Conservation (phyloP, 2,888 invertebrate genomes). For the Odontocerum albicorne region DNA sequence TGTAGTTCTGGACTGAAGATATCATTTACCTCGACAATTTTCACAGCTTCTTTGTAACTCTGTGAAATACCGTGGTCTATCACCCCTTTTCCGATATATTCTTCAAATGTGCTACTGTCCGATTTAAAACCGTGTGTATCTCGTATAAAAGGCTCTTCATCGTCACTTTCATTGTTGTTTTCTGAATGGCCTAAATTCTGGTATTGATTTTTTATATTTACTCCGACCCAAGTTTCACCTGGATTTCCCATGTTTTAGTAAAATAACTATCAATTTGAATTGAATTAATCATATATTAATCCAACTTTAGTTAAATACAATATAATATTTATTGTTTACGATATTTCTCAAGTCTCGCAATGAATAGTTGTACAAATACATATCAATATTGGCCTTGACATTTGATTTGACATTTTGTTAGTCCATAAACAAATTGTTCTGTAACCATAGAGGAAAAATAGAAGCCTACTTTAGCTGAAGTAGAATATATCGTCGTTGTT, state of each 20-base stretch:
- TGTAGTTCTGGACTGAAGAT: constrained; percentile 2
- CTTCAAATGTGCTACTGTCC: constrained; percentile 10
- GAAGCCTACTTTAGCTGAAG: too few species aligned
- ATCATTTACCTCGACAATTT: constrained; percentile 6
- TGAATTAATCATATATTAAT: too few species aligned
- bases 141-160: constrained; percentile 12
- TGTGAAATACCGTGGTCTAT: constrained; percentile 10
- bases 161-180: constrained; percentile 9
- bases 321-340: too few species aligned
- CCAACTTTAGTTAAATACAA: too few species aligned
- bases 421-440: too few species aligned
- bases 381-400: too few species aligned
- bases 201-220: constrained; percentile 21
- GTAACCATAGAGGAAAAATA: too few species aligned
- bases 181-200: constrained; percentile 19
- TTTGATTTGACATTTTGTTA: too few species aligned
- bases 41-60: constrained; percentile 24
- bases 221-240: constrained; percentile 7
- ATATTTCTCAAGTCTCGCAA: too few species aligned
- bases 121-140: constrained; percentile 17
- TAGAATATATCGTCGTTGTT: too few species aligned
- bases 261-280: too few species aligned
- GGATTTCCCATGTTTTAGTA: constrained; percentile 7
- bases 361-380: too few species aligned
- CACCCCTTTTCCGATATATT: background rate